Evolutionary conservation across 2,113 vertebrate species (phyloP).

Genomic region (Cyphomyrus plagiostoma): DNA sequence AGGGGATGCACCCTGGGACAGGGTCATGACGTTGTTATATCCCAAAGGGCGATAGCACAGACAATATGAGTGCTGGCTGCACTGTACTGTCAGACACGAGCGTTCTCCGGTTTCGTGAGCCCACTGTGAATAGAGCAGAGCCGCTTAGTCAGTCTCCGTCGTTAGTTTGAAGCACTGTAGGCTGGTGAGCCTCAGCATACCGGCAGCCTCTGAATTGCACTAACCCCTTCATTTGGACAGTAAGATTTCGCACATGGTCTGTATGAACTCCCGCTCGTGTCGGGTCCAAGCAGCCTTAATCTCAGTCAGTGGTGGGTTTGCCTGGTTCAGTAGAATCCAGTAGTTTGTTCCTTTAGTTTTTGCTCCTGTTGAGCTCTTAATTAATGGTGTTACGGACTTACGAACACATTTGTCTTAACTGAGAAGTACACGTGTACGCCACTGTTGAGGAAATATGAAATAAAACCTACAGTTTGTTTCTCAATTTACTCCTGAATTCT

Average conservation of each 20-base stretch:
- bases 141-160: not conserved
- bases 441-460: not conserved
- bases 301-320: not conserved
- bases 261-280: not conserved
- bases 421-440: not conserved
- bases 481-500: not conserved
- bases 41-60: not conserved
- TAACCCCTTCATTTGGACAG: slow-evolving; percentile 23
- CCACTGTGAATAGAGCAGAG: slow-evolving; percentile 7
- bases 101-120: not conserved
- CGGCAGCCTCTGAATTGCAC: slow-evolving; percentile 29
- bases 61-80: not conserved
- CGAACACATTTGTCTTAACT: not conserved
- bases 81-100: not conserved
- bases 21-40: not conserved
- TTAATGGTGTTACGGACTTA: not conserved
- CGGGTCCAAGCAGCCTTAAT: not conserved
- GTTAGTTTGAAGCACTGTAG: not conserved
- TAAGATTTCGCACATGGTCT: not conserved
- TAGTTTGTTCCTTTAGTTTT: not conserved
- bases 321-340: not conserved
- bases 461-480: not conserved
- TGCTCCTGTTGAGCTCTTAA: not conserved
- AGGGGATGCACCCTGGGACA: not conserved
- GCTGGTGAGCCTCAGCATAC: not conserved